phyloP scores from a whole-genome alignment of 2,113 vertebrate genomes.

The Anoplopoma fimbria region DNA sequence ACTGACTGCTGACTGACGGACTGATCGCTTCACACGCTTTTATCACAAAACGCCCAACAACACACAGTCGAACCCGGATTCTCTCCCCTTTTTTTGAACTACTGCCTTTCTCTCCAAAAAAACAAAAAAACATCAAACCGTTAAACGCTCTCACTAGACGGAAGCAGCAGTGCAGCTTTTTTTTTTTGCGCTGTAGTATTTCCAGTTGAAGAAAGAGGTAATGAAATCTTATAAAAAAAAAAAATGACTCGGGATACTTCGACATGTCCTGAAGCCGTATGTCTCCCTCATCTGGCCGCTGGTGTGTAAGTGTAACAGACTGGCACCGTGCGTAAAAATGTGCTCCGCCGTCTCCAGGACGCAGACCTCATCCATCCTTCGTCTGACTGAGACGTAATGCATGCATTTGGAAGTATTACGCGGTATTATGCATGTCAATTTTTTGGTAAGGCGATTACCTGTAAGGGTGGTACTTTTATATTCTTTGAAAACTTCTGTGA shows the following conservation, averaged over 20 bases:
- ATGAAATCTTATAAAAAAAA: conserved; percentile 65
- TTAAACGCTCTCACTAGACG: conserved; percentile 5
- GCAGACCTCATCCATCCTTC: conserved; percentile 33
- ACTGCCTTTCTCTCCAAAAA: conserved; percentile 19
- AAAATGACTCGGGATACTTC: conserved; percentile 70
- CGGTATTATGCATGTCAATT: conserved; percentile 31
- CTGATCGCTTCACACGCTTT: conserved; percentile 63
- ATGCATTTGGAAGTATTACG: conserved; percentile 13
- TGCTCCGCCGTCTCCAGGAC: conserved; percentile 56
- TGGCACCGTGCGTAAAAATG: conserved; percentile 76
- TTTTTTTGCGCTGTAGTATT: conserved; percentile 48
- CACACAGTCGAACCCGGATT: conserved; percentile 50
- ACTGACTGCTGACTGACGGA: conserved; percentile 73
- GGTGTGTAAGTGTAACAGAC: conserved; percentile 74
- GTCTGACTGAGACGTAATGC: neutral
- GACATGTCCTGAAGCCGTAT: conserved; percentile 77
- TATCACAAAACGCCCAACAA: conserved; percentile 66
- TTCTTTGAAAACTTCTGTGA: conserved; percentile 34
- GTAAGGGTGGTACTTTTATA: neutral
- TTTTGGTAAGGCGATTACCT: conserved; percentile 19
- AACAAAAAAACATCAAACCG: neutral
- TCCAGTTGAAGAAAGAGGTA: conserved; percentile 68
- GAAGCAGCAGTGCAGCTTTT: conserved; percentile 33
- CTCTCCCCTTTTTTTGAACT: conserved; percentile 11
- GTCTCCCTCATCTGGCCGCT: conserved; percentile 82